phyloP scores from a whole-genome alignment of 2,888 invertebrate species.

The Drosophila mercatorum region DNA sequence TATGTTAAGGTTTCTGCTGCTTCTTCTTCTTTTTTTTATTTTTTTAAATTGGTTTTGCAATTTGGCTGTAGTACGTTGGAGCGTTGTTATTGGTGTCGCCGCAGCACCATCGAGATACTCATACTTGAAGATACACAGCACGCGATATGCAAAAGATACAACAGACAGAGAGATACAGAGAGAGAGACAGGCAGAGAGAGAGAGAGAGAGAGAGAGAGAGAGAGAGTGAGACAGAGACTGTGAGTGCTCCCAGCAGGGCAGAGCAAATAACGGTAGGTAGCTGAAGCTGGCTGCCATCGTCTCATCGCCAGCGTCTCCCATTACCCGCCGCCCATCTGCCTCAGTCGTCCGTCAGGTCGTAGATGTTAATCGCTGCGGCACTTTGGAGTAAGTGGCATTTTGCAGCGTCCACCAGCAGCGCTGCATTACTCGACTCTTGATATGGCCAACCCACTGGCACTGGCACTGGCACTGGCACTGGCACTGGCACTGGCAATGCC shows the following conservation, averaged over 20 bases:
- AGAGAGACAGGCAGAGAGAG: background rate
- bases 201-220: constrained; percentile 17
- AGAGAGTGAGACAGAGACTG: constrained; percentile 10
- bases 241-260: constrained; percentile 29
- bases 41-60: constrained; percentile 73
- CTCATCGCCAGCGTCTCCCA: constrained; percentile 16
- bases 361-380: constrained; percentile 79
- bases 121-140: constrained; percentile 70
- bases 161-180: constrained; percentile 8
- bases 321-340: constrained; percentile 4
- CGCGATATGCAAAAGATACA: constrained; percentile 73
- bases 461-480: background rate
- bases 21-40: background rate
- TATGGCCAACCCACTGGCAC: constrained; percentile 37
- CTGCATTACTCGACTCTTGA: constrained; percentile 50
- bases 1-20: constrained; percentile 37
- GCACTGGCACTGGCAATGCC: background rate
- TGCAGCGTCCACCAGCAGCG: constrained; percentile 62
- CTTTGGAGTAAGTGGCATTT: constrained; percentile 79
- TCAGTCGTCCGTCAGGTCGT: constrained; percentile 67
- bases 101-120: constrained; percentile 65
- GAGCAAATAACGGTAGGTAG: constrained; percentile 67
- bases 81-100: constrained; percentile 48
- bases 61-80: constrained; percentile 40
- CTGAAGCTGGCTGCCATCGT: constrained; percentile 39